phyloP scores from a whole-genome alignment of 2,113 vertebrate genomes.

The Egretta garzetta region DNA sequence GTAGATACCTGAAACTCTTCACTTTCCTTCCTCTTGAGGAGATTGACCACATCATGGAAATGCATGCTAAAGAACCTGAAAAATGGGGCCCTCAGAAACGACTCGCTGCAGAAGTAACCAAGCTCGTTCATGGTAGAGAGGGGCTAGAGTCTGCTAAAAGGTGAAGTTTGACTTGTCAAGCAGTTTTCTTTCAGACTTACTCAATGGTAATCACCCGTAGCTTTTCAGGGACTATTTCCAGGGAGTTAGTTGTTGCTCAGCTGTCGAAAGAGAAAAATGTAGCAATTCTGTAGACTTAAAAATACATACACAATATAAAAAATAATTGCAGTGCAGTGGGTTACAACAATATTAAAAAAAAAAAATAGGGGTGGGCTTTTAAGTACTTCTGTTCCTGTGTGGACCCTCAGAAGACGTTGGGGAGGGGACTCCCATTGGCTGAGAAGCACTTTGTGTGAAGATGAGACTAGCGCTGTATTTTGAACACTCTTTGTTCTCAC shows the following conservation, averaged over 20 bases:
- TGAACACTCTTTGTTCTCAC: not conserved
- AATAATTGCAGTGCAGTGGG: not conserved
- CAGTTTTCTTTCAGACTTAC: not conserved
- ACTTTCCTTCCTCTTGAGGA: constrained; percentile 92
- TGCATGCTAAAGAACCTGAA: constrained; percentile 85
- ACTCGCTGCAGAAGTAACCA: constrained; percentile 94
- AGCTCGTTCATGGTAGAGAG: constrained; percentile 92
- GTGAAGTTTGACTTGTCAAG: constrained; percentile 54
- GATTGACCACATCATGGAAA: constrained; percentile 89
- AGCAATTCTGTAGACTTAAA: not conserved
- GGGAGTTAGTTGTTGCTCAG: not conserved
- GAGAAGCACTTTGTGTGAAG: not conserved
- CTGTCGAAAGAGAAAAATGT: not conserved
- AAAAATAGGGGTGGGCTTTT: not conserved
- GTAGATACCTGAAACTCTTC: constrained; percentile 91
- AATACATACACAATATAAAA: not conserved
- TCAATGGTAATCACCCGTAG: not conserved
- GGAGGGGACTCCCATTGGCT: not conserved
- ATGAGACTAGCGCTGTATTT: not conserved
- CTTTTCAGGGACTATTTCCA: not conserved
- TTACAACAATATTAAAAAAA: not conserved
- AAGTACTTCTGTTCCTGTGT: not conserved
- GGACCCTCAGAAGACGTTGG: not conserved
- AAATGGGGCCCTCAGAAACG: constrained; percentile 90
- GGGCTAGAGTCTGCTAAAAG: constrained; percentile 93